Evolutionary conservation across 1,140 invertebrate species (phyloP), one percentile per base, ranked within the genome.

Genomic region (Bilobella aurantiaca): DNA sequence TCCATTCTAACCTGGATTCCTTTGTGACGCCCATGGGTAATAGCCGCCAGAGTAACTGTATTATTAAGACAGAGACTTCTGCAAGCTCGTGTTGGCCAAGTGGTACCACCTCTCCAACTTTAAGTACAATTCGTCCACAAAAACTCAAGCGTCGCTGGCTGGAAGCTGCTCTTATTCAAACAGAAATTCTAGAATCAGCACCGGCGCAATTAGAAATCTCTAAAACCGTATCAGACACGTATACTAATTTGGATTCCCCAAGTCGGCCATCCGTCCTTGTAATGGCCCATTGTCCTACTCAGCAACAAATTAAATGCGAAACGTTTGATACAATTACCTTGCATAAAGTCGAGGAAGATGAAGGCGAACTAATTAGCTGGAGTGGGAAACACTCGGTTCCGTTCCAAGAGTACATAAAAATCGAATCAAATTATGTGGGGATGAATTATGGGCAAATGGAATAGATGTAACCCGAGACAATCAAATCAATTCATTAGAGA

Each of bases 121-220:
- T 30, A 14, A 37, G 32, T 27, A 46, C 5, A 49, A 3, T 25
- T 1, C 64, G 62, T 47, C 71, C 68, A 3, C 68, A 58, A 27
- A 72, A 72, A 60, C 30, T 69, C 21, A 72, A 72, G 34, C 46
- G 66, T 23, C 42, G 71, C 3, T 72, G 71, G 71, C 47, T 72
- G 46, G 71, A 67, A 64, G 71, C 71, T n/a, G 64, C 70, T 8
- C 47, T 67, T n/a, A 64, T 66, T 27, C 70, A 71, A 65, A 63
- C 65, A 57, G 42, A 37, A 30, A 64, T 30, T 12, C 29, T 18
- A 8, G 25, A 16, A 3, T 58, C 8, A 21, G 31, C 3, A 46
- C 14, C 3, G 47, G 34, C 2, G 2, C 29, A 21, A 56, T 53
- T 53, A 21, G 42, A 28, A 58, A 3, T 28, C 21, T 23, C 30